Evolutionary conservation across 1,140 invertebrate genomes (phyloP).

Genomic region (Panulirus ornatus): DNA sequence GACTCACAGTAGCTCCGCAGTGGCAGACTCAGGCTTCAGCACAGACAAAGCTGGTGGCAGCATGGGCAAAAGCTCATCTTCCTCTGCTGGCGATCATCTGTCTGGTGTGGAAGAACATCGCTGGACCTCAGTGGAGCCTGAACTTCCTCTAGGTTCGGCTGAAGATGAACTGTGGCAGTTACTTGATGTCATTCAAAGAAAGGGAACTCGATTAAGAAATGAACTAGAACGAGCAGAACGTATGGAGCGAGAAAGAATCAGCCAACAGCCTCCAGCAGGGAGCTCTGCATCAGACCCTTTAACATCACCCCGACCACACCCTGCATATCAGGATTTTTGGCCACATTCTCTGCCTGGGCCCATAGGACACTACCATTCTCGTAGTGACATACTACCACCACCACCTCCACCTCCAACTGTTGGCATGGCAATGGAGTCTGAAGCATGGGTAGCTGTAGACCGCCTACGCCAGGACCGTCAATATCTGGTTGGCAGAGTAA

Average conservation of each 20-base stretch:
- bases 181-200: constrained; percentile 89
- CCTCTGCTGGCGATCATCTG: constrained; percentile 80
- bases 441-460: constrained; percentile 80
- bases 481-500: constrained; percentile 79
- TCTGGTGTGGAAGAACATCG: constrained; percentile 62
- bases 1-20: constrained; percentile 62
- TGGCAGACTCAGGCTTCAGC: constrained; percentile 71
- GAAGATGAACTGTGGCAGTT: constrained; percentile 92
- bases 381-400: constrained; percentile 36
- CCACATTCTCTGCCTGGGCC: constrained; percentile 71
- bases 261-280: neutral
- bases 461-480: constrained; percentile 83
- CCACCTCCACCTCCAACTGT: constrained; percentile 45
- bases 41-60: constrained; percentile 69
- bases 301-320: constrained; percentile 23
- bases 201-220: constrained; percentile 84
- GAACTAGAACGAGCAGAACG: neutral
- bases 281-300: constrained; percentile 20
- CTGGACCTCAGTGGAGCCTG: constrained; percentile 59
- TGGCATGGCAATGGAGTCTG: constrained; percentile 52
- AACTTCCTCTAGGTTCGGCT: constrained; percentile 58
- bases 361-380: constrained; percentile 22
- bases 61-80: constrained; percentile 72
- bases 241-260: neutral
- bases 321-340: constrained; percentile 65